phyloP scores from a whole-genome alignment of 2,888 invertebrate genomes.

The Meandrusa payeni region DNA sequence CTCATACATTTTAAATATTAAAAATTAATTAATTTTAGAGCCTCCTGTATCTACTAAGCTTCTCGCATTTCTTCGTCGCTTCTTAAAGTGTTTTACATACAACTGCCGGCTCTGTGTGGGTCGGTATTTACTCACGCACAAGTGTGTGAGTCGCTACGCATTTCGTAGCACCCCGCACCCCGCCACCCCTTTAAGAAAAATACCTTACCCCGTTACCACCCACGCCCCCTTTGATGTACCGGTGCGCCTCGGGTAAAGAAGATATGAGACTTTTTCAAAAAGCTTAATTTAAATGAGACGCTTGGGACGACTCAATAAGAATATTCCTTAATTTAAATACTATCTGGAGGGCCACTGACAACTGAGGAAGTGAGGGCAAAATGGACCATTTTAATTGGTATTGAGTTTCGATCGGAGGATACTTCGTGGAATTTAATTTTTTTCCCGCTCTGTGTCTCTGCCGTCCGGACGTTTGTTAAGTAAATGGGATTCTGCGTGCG shows the following conservation, averaged over 20 bases:
- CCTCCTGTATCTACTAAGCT: conserved; percentile 72
- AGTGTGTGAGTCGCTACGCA: conserved; percentile 76
- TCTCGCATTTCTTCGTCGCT: conserved; percentile 80
- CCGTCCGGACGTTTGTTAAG: conserved; percentile 38
- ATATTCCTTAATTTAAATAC: conserved; percentile 78
- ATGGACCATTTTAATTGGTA: conserved; percentile 71
- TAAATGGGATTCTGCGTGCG: conserved; percentile 37
- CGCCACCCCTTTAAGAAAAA: conserved; percentile 43
- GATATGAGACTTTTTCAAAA: conserved; percentile 80
- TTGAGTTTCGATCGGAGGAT: conserved; percentile 71
- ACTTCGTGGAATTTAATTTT: conserved; percentile 45
- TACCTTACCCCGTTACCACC: conserved; percentile 61
- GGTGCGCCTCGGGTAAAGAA: conserved; percentile 74
- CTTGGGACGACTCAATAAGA: conserved; percentile 71
- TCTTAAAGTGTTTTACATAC: conserved; percentile 81
- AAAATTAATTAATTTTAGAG: conserved; percentile 25
- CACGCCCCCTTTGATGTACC: conserved; percentile 70
- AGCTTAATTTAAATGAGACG: conserved; percentile 80
- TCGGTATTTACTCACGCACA: conserved; percentile 73
- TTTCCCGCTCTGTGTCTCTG: conserved; percentile 32
- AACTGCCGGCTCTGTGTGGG: conserved; percentile 64
- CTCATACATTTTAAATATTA: no score
- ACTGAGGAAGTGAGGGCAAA: conserved; percentile 45
- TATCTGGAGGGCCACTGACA: conserved; percentile 59
- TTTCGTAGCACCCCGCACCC: conserved; percentile 60